Evolutionary conservation across 2,113 vertebrate genomes (phyloP).

Genomic region (Xiphias gladius): DNA sequence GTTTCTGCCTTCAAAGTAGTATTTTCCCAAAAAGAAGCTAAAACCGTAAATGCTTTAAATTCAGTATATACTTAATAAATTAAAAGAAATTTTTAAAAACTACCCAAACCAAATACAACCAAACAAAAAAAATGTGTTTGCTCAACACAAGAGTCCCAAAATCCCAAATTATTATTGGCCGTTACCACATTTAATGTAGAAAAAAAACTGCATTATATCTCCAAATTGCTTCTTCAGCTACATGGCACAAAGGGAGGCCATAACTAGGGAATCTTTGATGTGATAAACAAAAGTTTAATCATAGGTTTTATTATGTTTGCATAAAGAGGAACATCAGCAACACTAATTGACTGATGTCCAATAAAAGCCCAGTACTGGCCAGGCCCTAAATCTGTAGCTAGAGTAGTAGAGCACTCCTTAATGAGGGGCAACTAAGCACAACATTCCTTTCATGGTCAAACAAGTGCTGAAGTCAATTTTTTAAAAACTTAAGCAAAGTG

Average conservation of each 20-base stretch:
- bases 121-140: neutral
- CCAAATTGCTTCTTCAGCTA: neutral
- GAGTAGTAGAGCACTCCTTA: constrained; percentile 29
- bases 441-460: constrained; percentile 48
- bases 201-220: neutral
- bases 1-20: neutral
- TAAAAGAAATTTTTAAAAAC: constrained; percentile 12
- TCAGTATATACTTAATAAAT: no score
- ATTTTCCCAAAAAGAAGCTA: neutral
- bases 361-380: constrained; percentile 40
- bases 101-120: neutral
- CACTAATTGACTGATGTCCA: constrained; percentile 32
- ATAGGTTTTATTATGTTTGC: constrained; percentile 19
- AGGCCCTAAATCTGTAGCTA: constrained; percentile 12
- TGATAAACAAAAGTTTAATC: constrained; percentile 23
- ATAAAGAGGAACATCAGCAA: neutral
- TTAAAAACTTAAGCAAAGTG: constrained; percentile 57
- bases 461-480: constrained; percentile 59
- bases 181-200: neutral
- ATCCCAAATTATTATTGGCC: neutral
- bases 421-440: constrained; percentile 48
- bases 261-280: neutral
- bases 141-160: neutral
- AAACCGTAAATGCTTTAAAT: neutral
- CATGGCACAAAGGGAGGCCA: neutral